Percentiles rank a stretch among this genome's conserved stretches.
These are phyloP conservation scores for Sebastes steindachneri DNA, from an alignment of 2,797 vertebrate genomes.

Conservation along the genomic window DNA sequence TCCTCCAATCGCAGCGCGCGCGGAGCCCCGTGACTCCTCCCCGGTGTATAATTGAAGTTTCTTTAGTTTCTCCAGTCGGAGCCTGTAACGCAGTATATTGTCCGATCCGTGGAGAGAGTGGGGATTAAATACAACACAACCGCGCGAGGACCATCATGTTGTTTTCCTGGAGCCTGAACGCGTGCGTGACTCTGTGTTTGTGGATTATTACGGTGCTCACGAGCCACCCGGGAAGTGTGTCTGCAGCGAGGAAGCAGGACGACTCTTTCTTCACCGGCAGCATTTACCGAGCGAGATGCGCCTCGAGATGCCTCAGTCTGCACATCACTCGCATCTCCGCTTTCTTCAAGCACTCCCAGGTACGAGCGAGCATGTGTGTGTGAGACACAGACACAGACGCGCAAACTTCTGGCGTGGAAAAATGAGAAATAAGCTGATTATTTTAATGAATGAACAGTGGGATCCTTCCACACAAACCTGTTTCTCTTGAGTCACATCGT, in stretches of 20 bases:
- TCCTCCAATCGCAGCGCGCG: slow-evolving; percentile 81
- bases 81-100: slow-evolving; percentile 70
- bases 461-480: slow-evolving; percentile 27
- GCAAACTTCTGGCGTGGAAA: slow-evolving; percentile 18
- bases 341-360: slow-evolving; percentile 93
- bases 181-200: slow-evolving; percentile 80
- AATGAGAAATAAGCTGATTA: neutral
- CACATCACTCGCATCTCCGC: slow-evolving; percentile 97
- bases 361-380: slow-evolving; percentile 65
- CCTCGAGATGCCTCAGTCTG: slow-evolving; percentile 94
- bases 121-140: slow-evolving; percentile 68
- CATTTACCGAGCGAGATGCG: slow-evolving; percentile 90
- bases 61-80: slow-evolving; percentile 82
- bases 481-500: neutral
- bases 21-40: slow-evolving; percentile 73
- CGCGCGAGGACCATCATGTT: slow-evolving; percentile 73
- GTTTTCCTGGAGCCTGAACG: slow-evolving; percentile 79
- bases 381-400: neutral
- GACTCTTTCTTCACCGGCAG: slow-evolving; percentile 87
- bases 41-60: slow-evolving; percentile 84
- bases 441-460: slow-evolving; percentile 6
- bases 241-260: slow-evolving; percentile 84
- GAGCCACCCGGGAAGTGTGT: slow-evolving; percentile 77
- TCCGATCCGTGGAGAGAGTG: slow-evolving; percentile 58
- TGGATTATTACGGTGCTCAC: slow-evolving; percentile 88